These are phyloP conservation scores for Sebastes aleutianus DNA, from an alignment of 2,797 vertebrate species.

Conservation along the genomic window DNA sequence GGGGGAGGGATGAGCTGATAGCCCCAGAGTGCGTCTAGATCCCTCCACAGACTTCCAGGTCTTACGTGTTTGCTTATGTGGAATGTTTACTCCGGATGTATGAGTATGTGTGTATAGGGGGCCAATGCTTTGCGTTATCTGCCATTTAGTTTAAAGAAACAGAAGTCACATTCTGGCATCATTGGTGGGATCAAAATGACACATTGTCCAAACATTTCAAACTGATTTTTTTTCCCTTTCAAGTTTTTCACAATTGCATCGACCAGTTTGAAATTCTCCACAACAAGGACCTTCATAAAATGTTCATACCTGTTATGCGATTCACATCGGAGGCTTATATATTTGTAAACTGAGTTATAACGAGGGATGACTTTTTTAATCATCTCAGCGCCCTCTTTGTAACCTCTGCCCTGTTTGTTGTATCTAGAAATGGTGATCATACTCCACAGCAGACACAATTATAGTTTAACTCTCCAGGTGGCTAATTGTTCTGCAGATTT, in stretches of 20 bases:
- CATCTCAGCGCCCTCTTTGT: neutral
- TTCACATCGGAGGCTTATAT: constrained; percentile 3
- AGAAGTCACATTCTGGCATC: constrained; percentile 10
- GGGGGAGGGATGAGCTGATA: constrained; percentile 38
- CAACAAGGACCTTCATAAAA: constrained; percentile 2
- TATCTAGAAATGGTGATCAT: constrained; percentile 1
- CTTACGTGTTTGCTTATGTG: constrained; percentile 38
- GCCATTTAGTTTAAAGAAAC: constrained; percentile 18
- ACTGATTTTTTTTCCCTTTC: neutral
- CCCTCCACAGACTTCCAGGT: constrained; percentile 33
- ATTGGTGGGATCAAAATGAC: constrained; percentile 48
- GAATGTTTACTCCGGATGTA: constrained; percentile 51
- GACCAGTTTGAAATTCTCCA: constrained; percentile 5
- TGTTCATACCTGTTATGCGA: neutral
- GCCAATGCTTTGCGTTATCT: constrained; percentile 41
- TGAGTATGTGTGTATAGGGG: neutral
- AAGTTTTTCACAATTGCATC: constrained; percentile 15
- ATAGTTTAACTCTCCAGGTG: constrained; percentile 11
- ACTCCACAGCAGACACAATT: constrained; percentile 18
- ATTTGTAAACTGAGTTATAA: constrained; percentile 13
- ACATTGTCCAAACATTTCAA: constrained; percentile 54
- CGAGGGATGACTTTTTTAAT: neutral
- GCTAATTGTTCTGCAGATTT: constrained; percentile 20
- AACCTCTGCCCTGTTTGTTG: constrained; percentile 12
- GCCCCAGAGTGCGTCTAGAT: constrained; percentile 47